Evolutionary conservation across 1,140 invertebrate genomes (phyloP).

Genomic region (Atopsyche davidsoni): DNA sequence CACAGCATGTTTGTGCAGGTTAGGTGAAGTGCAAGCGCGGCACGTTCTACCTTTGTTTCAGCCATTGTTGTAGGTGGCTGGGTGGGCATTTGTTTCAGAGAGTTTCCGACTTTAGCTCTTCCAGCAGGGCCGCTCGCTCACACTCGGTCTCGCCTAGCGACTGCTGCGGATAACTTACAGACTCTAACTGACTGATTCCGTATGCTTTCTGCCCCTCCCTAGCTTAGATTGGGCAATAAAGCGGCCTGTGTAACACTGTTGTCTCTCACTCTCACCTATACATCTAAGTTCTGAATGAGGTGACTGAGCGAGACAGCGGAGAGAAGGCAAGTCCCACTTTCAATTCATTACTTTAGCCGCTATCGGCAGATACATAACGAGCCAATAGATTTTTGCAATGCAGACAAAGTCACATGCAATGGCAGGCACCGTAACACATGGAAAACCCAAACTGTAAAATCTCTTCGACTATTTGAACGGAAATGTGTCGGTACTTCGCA

Average conservation of each 20-base stretch:
- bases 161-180: slow-evolving; percentile 7
- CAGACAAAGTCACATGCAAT: not conserved
- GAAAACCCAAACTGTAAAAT: too few relatives aligned
- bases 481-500: too few relatives aligned
- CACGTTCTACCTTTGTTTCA: not conserved
- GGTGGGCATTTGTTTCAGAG: not conserved
- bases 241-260: slow-evolving; percentile 51
- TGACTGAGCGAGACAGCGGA: slow-evolving; percentile 50
- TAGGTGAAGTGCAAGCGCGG: slow-evolving; percentile 1
- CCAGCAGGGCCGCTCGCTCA: too few relatives aligned
- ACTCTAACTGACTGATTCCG: slow-evolving; percentile 42
- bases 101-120: too few relatives aligned
- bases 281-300: slow-evolving; percentile 39
- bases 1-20: too few relatives aligned
- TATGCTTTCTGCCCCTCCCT: slow-evolving; percentile 53
- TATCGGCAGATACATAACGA: slow-evolving; percentile 48
- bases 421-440: too few relatives aligned
- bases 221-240: slow-evolving; percentile 52
- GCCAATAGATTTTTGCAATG: too few relatives aligned
- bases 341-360: slow-evolving; percentile 45
- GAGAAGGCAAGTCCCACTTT: slow-evolving; percentile 49
- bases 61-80: not conserved
- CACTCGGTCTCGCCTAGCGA: too few relatives aligned
- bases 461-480: too few relatives aligned
- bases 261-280: slow-evolving; percentile 51